Conservation (phyloP, 2,797 vertebrate genomes). For the Spinus olivaceus region DNA sequence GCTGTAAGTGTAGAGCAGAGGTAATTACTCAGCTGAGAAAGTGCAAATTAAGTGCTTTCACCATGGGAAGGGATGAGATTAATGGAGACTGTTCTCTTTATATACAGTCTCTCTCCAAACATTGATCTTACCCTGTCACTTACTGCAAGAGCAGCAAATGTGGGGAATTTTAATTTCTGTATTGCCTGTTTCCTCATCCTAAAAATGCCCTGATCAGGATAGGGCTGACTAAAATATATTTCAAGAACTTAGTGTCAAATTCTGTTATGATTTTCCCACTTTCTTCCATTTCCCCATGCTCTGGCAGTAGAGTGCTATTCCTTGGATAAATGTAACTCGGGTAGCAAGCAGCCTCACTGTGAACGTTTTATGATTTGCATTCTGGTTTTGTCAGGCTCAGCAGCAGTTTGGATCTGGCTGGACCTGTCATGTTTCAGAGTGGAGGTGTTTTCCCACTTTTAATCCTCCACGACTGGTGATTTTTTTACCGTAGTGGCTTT, state of each 20-base stretch:
- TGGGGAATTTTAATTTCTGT: neutral
- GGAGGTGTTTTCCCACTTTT: neutral
- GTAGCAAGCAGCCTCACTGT: neutral
- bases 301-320: neutral
- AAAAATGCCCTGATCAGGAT: neutral
- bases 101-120: neutral
- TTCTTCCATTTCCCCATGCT: neutral
- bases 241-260: neutral
- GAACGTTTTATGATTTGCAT: neutral
- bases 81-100: neutral
- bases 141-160: neutral
- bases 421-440: neutral
- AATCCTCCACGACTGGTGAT: neutral
- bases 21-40: constrained; percentile 12
- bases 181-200: neutral
- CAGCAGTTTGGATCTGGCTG: neutral
- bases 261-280: neutral
- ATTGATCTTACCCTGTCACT: constrained; percentile 9
- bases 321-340: neutral
- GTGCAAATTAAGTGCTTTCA: constrained; percentile 28
- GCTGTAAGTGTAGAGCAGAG: neutral
- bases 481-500: neutral
- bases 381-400: neutral
- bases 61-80: neutral
- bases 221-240: neutral